Evolutionary conservation across 2,113 vertebrate genomes (phyloP).

Genomic region (Pungitius pungitius): DNA sequence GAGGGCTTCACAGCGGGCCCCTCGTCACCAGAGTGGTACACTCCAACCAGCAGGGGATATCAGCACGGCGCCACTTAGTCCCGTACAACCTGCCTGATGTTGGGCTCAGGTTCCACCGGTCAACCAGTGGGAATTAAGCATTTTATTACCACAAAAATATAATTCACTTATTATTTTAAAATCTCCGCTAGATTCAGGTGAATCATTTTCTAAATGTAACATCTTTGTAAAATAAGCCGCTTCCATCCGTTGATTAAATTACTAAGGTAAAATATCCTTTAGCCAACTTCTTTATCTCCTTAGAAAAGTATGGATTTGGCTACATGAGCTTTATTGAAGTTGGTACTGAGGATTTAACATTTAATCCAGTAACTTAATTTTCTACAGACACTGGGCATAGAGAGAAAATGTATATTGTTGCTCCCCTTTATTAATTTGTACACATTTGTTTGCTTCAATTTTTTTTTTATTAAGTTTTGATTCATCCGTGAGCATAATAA

Average conservation of each 20-base stretch:
- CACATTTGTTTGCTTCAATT: too few species aligned
- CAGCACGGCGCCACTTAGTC: slow-evolving; percentile 35
- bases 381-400: background rate
- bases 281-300: slow-evolving; percentile 7
- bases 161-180: background rate
- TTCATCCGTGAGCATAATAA: background rate
- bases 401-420: background rate
- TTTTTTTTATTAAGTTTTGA: too few species aligned
- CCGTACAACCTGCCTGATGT: slow-evolving; percentile 39
- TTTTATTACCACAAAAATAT: background rate
- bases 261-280: background rate
- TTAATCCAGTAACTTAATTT: background rate
- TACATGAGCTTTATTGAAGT: background rate
- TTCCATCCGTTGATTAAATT: background rate
- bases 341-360: background rate
- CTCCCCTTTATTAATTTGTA: background rate
- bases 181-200: background rate
- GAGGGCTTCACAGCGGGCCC: slow-evolving; percentile 51
- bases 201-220: background rate
- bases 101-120: slow-evolving; percentile 8
- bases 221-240: background rate
- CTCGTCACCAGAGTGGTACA: slow-evolving; percentile 42
- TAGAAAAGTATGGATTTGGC: background rate
- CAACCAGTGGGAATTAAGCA: background rate
- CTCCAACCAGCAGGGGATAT: slow-evolving; percentile 26